Evolutionary conservation across 2,113 vertebrate genomes (phyloP).

Genomic region (Colaptes auratus): DNA sequence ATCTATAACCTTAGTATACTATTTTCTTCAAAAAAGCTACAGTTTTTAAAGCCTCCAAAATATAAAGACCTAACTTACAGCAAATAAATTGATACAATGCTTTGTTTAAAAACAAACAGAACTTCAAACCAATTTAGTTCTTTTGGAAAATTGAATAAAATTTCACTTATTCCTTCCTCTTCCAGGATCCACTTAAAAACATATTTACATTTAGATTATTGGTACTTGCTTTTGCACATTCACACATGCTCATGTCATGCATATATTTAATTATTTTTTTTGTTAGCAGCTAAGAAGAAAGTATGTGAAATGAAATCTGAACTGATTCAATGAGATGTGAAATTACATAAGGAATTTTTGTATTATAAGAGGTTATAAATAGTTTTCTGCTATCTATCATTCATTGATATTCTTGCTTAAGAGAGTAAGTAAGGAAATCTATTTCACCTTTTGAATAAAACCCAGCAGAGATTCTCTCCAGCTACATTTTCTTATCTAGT

Average conservation of each 20-base stretch:
- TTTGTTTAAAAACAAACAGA: not conserved
- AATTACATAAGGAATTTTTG: constrained; percentile 61
- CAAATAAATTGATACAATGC: not conserved
- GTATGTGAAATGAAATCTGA: constrained; percentile 32
- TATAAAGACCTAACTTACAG: not conserved
- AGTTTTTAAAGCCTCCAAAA: not conserved
- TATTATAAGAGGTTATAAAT: constrained; percentile 63
- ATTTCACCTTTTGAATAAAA: constrained; percentile 13
- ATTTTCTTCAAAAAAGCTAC: not conserved
- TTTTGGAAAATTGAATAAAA: not conserved
- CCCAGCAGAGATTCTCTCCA: not conserved
- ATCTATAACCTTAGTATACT: not conserved
- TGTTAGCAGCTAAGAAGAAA: constrained; percentile 47
- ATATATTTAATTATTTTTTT: constrained; percentile 64
- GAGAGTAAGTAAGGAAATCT: not conserved
- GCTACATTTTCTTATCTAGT: not conserved
- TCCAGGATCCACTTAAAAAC: not conserved
- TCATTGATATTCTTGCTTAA: constrained; percentile 17
- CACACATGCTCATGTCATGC: constrained; percentile 56
- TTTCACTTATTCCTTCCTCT: not conserved
- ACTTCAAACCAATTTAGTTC: not conserved
- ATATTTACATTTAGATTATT: not conserved
- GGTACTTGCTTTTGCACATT: constrained; percentile 29
- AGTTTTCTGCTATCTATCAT: constrained; percentile 50
- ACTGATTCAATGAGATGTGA: constrained; percentile 47